Percentiles rank a stretch among this genome's conserved stretches.
These are phyloP conservation scores for Nannospalax galili DNA, from an alignment of 2,113 vertebrate species.

Conservation along the genomic window DNA sequence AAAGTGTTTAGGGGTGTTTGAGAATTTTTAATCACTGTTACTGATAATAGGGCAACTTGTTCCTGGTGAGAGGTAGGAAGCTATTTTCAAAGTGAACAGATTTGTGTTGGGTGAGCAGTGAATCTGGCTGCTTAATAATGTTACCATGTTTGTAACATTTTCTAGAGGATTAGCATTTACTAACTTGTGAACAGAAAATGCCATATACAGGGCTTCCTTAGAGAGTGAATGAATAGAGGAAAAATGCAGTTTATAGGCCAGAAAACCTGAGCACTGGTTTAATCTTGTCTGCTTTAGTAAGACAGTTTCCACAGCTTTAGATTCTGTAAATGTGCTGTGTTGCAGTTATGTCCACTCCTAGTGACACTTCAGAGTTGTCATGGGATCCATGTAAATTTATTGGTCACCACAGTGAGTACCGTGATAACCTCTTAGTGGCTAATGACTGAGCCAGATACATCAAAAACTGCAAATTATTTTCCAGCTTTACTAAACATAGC, in stretches of 20 bases:
- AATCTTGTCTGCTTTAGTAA: not conserved
- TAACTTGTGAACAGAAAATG: constrained; percentile 52
- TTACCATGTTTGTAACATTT: constrained; percentile 36
- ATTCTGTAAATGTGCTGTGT: not conserved
- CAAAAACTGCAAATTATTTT: constrained; percentile 32
- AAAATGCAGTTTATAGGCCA: not conserved
- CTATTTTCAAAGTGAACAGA: constrained; percentile 35
- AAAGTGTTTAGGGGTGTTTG: constrained; percentile 17
- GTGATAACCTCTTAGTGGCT: not conserved
- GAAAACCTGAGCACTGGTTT: not conserved
- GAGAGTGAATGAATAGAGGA: not conserved
- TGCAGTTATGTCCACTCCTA: not conserved
- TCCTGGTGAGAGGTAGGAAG: not conserved
- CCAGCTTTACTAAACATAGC: not conserved
- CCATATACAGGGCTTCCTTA: not conserved
- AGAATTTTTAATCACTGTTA: constrained; percentile 18
- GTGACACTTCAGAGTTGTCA: not conserved
- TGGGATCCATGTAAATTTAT: not conserved
- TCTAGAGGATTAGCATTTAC: constrained; percentile 39
- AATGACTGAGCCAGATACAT: not conserved
- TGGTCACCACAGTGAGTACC: not conserved
- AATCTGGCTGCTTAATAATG: not conserved
- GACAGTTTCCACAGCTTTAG: not conserved
- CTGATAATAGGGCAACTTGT: not conserved
- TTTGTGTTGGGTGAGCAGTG: constrained; percentile 27